Percentiles rank a stretch among this genome's conserved stretches.
Conservation (phyloP, 2,113 vertebrate species). For the Maccullochella peelii region DNA sequence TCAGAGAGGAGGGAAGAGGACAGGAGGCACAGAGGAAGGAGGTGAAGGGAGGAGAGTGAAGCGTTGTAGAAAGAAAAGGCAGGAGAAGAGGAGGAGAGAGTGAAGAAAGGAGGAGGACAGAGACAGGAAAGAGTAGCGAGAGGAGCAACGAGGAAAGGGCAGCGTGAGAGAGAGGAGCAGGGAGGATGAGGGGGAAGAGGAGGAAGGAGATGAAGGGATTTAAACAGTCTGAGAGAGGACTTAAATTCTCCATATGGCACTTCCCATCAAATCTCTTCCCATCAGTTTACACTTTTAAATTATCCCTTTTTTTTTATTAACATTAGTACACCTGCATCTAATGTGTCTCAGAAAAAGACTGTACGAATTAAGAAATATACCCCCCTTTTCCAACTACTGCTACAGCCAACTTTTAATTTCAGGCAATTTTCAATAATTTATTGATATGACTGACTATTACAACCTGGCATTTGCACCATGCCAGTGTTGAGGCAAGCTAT, state of each 20-base stretch:
- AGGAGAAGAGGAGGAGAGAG: neutral
- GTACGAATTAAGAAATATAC: neutral
- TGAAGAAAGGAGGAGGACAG: neutral
- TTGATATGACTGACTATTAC: neutral
- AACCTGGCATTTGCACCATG: neutral
- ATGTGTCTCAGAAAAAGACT: neutral
- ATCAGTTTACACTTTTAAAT: neutral
- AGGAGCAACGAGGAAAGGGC: neutral
- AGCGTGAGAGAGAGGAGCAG: neutral
- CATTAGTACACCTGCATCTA: neutral
- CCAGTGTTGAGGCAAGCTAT: neutral
- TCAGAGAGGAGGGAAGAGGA: neutral
- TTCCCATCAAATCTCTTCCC: neutral
- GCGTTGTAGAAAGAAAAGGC: neutral
- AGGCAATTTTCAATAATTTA: neutral
- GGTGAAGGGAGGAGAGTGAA: too few species aligned
- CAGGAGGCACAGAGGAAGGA: neutral
- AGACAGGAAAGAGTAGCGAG: neutral
- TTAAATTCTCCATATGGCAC: neutral
- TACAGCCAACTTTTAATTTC: constrained; percentile 23
- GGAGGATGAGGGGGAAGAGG: neutral
- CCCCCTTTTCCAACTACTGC: neutral
- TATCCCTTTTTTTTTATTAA: too few species aligned
- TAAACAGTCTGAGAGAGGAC: neutral
- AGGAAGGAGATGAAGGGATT: neutral